Evolutionary conservation across 2,888 invertebrate genomes (phyloP), one percentile per base, ranked within the genome.

Genomic region (Opisthograptis luteolata): DNA sequence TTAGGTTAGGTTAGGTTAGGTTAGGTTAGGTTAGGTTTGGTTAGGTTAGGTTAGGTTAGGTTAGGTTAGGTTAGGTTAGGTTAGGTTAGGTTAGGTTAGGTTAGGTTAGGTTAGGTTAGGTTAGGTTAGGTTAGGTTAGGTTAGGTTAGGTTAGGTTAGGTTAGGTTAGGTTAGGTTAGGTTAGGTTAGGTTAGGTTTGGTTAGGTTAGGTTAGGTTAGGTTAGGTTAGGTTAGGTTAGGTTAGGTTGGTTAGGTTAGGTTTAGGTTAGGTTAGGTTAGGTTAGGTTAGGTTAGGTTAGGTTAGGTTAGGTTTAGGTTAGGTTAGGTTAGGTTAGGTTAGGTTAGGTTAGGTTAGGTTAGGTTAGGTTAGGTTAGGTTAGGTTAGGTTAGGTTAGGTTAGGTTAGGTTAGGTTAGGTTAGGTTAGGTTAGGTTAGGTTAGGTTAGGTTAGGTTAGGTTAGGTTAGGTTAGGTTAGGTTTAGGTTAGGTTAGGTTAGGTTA

Each of bases 231-330:
- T 40, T 40, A 40, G 40, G 30, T 40, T 40, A 40, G 40, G 40
- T 40, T 40, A 40, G 30, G 30, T 40, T 28, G 13, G 28, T 12
- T 28, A 22, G 28, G 40, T 28, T 25, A 24, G 24, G 25, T 22
- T 37, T 37, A 37, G 25, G 37, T 37, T 37, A 28, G 39, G 39
- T 39, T 39, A 39, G 39, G 39, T 39, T 28, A 39, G 39, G 28
- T 39, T 39, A 39, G 39, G 28, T 39, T 39, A 39, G 39, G 27
- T 39, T 39, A 39, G 39, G 39, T 39, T 39, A 39, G 28, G 39
- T 39, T 39, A 39, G 39, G 39, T 39, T 39, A 39, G 39, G 27
- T 39, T 39, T 39, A 39, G 39, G 39, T 39, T 39, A 39, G 39
- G 27, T 39, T 39, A 39, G 39, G 39, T 17, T 17, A 17, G 17